phyloP scores from a whole-genome alignment of 2,888 invertebrate genomes.

The Tetramorium bicarinatum region DNA sequence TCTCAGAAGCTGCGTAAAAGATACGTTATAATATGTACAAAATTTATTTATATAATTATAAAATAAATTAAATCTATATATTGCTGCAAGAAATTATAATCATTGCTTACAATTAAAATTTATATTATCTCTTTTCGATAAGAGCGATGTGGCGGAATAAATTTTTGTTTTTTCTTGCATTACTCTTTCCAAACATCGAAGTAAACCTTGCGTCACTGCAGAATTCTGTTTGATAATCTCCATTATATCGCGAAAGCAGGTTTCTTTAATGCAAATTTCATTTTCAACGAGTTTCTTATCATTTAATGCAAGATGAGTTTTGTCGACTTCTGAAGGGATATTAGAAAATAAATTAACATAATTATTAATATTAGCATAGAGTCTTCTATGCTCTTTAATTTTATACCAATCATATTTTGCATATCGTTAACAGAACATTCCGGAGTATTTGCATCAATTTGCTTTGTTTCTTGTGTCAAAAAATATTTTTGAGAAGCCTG shows the following conservation, averaged over 20 bases:
- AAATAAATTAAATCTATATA: neutral
- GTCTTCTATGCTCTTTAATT: neutral
- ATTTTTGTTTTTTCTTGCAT: slow-evolving; percentile 37
- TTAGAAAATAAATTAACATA: neutral
- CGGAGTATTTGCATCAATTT: slow-evolving; percentile 21
- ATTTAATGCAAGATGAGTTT: neutral
- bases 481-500: neutral
- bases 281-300: slow-evolving; percentile 2
- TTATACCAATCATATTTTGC: slow-evolving; percentile 19
- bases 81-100: neutral
- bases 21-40: neutral
- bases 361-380: neutral
- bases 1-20: neutral
- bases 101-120: slow-evolving; percentile 43
- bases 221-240: slow-evolving; percentile 49
- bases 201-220: slow-evolving; percentile 52
- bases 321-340: neutral
- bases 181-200: slow-evolving; percentile 65
- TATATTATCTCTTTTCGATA: neutral
- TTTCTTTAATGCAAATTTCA: slow-evolving; percentile 23
- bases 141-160: neutral
- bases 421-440: slow-evolving; percentile 10
- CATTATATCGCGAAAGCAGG: slow-evolving; percentile 41
- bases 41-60: neutral
- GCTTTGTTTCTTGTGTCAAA: slow-evolving; percentile 4